Percentiles rank a stretch among this genome's conserved stretches.
Evolutionary conservation across 2,888 invertebrate genomes (phyloP).

Genomic region (Microdon myrmicae): DNA sequence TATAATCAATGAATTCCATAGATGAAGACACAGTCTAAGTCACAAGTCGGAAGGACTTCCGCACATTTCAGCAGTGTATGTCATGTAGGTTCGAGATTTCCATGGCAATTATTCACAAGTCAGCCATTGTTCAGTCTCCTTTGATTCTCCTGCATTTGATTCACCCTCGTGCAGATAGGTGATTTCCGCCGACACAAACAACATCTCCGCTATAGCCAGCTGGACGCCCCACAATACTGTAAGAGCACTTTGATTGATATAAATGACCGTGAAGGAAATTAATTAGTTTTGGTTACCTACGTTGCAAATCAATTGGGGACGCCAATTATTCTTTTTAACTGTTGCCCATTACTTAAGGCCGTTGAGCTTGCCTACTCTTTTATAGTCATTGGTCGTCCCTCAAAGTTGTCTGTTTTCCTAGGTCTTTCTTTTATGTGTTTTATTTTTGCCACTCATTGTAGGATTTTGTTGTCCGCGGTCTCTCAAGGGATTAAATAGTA

Average conservation of each 20-base stretch:
- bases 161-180: conserved; percentile 1
- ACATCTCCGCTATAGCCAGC: conserved; percentile 8
- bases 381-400: no score
- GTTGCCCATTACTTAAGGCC: conserved; percentile 48
- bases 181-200: conserved; percentile 1
- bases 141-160: conserved; percentile 4
- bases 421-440: no score
- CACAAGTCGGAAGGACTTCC: no score
- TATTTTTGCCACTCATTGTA: no score
- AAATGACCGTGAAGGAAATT: conserved; percentile 45
- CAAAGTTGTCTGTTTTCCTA: no score
- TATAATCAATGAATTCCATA: no score
- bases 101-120: conserved; percentile 13
- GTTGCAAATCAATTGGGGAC: conserved; percentile 52
- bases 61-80: no score
- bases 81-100: no score
- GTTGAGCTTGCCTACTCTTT: conserved; percentile 35
- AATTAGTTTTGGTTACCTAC: conserved; percentile 51
- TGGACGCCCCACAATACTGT: conserved; percentile 29
- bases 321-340: conserved; percentile 52
- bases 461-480: no score
- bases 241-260: conserved; percentile 50
- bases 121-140: conserved; percentile 11
- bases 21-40: no score
- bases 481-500: no score